Percentiles rank a stretch among this genome's conserved stretches.
These are phyloP conservation scores for Nomada flava DNA, from an alignment of 2,888 invertebrate genomes.

Conservation along the genomic window DNA sequence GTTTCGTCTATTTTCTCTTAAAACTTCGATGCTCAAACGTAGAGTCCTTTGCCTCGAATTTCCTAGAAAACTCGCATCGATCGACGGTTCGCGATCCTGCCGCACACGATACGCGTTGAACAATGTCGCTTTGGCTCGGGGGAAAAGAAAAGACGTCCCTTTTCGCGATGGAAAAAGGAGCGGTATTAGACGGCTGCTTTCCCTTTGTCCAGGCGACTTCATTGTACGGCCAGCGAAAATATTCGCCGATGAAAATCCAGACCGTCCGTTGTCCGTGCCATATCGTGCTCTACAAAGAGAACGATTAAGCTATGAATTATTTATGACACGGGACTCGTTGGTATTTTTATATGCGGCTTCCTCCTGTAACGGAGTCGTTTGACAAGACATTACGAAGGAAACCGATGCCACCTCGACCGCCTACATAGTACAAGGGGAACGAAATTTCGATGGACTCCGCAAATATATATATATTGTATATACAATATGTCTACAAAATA, in stretches of 20 bases:
- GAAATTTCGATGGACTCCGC: no score
- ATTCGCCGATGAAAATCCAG: conserved; percentile 65
- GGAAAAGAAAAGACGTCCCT: conserved; percentile 55
- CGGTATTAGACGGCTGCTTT: conserved; percentile 64
- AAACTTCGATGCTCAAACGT: no score
- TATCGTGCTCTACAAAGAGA: conserved; percentile 56
- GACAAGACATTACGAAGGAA: neutral
- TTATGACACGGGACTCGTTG: conserved; percentile 43
- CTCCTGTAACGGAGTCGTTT: neutral
- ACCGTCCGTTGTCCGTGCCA: conserved; percentile 52
- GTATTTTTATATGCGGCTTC: conserved; percentile 40
- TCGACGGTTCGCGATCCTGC: conserved; percentile 36
- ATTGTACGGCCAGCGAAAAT: conserved; percentile 68
- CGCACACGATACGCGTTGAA: conserved; percentile 61
- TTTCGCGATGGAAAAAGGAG: conserved; percentile 38
- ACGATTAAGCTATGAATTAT: conserved; percentile 69
- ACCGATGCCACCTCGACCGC: conserved; percentile 8
- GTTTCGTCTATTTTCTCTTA: no score
- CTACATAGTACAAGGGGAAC: neutral
- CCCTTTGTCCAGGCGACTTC: conserved; percentile 68
- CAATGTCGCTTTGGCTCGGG: conserved; percentile 57
- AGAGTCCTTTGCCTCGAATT: conserved; percentile 20
- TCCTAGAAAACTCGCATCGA: conserved; percentile 47
- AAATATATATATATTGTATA: no score
- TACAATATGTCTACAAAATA: no score